These are phyloP conservation scores for Anneissia japonica DNA, from an alignment of 35 echinoderm and acorn worm genomes.

Conservation along the genomic window DNA sequence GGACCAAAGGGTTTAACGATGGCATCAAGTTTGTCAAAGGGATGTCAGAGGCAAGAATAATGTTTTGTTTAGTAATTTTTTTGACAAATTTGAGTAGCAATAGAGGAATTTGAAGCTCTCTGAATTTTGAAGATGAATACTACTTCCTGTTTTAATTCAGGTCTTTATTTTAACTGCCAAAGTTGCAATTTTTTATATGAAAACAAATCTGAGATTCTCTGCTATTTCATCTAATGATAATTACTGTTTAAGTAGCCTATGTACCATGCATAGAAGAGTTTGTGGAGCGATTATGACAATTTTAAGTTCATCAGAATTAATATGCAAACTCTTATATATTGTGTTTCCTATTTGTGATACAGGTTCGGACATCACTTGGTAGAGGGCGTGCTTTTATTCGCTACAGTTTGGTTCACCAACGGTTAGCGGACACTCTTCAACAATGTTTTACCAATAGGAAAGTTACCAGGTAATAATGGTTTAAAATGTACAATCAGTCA, in stretches of 20 bases:
- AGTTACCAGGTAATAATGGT: slow-evolving; percentile 72
- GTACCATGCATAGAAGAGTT: too few species aligned
- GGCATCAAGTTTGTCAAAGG: slow-evolving; percentile 87
- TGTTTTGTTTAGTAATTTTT: neutral
- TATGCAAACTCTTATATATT: too few species aligned
- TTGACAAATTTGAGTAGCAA: too few species aligned
- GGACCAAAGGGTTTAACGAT: slow-evolving; percentile 91
- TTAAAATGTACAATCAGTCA: too few species aligned
- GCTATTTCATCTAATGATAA: too few species aligned
- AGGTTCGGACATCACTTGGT: slow-evolving; percentile 81
- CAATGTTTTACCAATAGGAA: slow-evolving; percentile 83
- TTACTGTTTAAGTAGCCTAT: too few species aligned
- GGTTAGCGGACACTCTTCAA: slow-evolving; percentile 84
- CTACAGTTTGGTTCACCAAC: slow-evolving; percentile 84
- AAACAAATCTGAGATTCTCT: too few species aligned
- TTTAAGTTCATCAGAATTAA: too few species aligned
- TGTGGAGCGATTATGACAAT: too few species aligned
- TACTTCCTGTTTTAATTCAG: too few species aligned
- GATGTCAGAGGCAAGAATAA: slow-evolving; percentile 67
- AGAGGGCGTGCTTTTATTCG: slow-evolving; percentile 90
- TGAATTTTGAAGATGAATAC: neutral
- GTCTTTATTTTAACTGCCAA: too few species aligned
- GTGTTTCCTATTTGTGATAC: neutral
- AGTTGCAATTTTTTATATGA: too few species aligned
- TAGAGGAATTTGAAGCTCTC: neutral